Base-by-base conservation (phyloP, 2,797 vertebrate species). In the Pitangus sulphuratus region DNA sequence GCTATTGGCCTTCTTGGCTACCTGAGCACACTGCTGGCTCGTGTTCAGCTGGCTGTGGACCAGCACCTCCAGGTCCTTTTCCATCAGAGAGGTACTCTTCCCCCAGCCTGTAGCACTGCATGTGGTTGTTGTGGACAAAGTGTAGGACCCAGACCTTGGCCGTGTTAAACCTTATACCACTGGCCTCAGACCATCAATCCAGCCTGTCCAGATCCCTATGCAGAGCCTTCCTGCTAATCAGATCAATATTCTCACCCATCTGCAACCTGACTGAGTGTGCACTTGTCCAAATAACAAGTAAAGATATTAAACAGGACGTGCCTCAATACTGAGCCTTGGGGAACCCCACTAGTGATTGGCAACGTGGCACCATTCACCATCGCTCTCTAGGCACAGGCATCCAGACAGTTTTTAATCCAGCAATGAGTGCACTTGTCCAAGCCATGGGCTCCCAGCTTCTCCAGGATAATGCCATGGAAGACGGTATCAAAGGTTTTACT, bases 101-200 rank as follows among this genome's bases (percentile, higher is more conserved):
- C 8, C 6, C 30, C 33, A 45, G 40, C 47, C 47, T 33, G 20
- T 9, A 5, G 40, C 11, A 11, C 24, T 77, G 24, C 30, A 9
- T 61, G 19, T 19, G 24, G 15, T 47, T 69, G 25, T 54, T 77
- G 33, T 61, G 40, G 39, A 25, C 20, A 9, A 47, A 4, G 30
- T 33, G 25, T 53, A 33, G 9, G 19, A 25, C 16, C 25, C n/a
- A 9, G 33, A 25, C 9, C 35, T 26, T 47, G 33, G 6, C 48
- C 25, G 3, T 40, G 31, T 39, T 70, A 13, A 31, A 30, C 6
- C 16, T 62, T 33, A 13, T 21, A 33, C 13, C 15, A 3, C 0
- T 25, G 30, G 33, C 33, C 40, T 61, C 64, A 69, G 28, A n/a
- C 26, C 26, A 51, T 85, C 28, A 19, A 45, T 76, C 28, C 53